These are phyloP conservation scores for Tautogolabrus adspersus DNA, from an alignment of 2,113 vertebrate genomes.

Conservation along the genomic window DNA sequence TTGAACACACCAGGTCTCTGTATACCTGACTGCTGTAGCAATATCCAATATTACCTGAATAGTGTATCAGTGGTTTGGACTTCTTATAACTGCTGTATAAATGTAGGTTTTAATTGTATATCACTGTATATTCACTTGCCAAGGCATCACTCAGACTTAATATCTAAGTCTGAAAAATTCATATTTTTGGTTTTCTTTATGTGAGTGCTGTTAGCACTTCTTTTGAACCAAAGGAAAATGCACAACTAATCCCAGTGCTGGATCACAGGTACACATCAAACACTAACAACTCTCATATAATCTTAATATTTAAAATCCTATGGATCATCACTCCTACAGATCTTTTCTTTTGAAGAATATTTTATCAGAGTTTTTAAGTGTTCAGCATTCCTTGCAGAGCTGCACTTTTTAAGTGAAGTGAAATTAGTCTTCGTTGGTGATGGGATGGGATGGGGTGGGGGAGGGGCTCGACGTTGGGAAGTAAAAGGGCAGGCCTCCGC, in stretches of 20 bases:
- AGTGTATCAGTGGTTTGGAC: too few relatives aligned
- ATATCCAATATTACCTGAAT: background rate
- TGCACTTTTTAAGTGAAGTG: slow-evolving; percentile 6
- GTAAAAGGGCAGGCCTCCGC: slow-evolving; percentile 72
- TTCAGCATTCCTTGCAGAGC: background rate
- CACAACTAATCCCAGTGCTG: background rate
- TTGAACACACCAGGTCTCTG: background rate
- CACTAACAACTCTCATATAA: slow-evolving; percentile 17
- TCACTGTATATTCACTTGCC: background rate
- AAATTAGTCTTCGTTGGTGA: slow-evolving; percentile 14
- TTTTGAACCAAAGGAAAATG: background rate
- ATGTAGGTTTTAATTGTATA: background rate
- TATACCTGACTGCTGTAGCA: background rate
- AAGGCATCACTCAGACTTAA: background rate
- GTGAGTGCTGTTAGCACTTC: background rate
- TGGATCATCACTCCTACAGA: background rate
- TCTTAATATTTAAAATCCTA: slow-evolving; percentile 15
- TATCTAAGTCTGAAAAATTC: background rate
- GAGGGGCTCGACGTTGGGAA: slow-evolving; percentile 48
- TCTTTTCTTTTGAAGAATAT: slow-evolving; percentile 2
- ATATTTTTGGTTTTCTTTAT: background rate
- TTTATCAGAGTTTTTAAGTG: background rate
- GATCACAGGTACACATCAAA: slow-evolving; percentile 34
- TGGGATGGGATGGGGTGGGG: background rate
- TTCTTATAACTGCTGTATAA: background rate